phyloP scores from a whole-genome alignment of 2,888 invertebrate genomes.

The Gisinianus flammeolus region DNA sequence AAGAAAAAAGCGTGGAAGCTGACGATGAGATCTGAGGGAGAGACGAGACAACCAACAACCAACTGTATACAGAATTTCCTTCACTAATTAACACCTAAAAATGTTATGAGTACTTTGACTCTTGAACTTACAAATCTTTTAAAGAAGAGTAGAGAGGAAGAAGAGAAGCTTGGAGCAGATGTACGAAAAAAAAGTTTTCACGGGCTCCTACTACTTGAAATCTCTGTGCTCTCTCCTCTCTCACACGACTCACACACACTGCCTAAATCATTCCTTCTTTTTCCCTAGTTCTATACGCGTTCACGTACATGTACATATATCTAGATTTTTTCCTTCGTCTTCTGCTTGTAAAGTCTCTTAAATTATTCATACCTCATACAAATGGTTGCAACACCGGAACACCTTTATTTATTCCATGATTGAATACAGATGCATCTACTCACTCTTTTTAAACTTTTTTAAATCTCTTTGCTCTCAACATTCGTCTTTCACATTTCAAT shows the following conservation, averaged over 20 bases:
- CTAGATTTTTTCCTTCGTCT: background rate
- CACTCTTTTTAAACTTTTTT: too few relatives aligned
- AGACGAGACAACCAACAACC: background rate
- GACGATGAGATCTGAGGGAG: background rate
- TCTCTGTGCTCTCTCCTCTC: background rate
- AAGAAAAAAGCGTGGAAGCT: background rate
- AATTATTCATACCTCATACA: conserved; percentile 6
- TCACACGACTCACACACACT: too few relatives aligned
- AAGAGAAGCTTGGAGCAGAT: conserved; percentile 8
- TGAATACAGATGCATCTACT: conserved; percentile 13
- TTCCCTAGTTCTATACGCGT: background rate
- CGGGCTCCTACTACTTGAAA: background rate
- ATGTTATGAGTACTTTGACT: conserved; percentile 49
- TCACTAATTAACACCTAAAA: conserved; percentile 49
- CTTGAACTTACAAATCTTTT: conserved; percentile 18
- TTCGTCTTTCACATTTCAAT: too few relatives aligned
- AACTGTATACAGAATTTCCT: conserved; percentile 46
- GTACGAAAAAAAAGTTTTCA: background rate
- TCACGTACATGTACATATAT: too few relatives aligned
- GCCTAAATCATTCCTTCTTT: background rate
- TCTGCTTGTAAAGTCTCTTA: too few relatives aligned
- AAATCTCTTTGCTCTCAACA: too few relatives aligned
- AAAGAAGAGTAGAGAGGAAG: conserved; percentile 13
- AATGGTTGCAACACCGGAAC: conserved; percentile 8
- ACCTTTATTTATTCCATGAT: conserved; percentile 29